These are phyloP conservation scores for Brachypteracias leptosomus DNA, from an alignment of 2,113 vertebrate genomes.

Conservation along the genomic window DNA sequence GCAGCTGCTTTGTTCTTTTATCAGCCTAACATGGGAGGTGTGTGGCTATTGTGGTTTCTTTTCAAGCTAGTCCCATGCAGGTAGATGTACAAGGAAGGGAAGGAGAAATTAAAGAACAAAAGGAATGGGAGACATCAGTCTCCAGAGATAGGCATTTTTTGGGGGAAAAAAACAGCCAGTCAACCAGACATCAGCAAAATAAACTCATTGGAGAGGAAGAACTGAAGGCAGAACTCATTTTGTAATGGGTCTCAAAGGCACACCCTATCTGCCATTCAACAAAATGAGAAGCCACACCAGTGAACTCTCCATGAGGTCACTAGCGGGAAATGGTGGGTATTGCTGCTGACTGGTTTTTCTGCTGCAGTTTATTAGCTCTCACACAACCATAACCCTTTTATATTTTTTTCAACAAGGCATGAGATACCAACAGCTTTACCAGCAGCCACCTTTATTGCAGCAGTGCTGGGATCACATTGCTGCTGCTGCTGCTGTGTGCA, in stretches of 20 bases:
- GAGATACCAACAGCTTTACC: background rate
- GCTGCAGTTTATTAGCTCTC: background rate
- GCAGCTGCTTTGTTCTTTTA: background rate
- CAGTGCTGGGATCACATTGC: background rate
- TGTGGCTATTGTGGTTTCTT: background rate
- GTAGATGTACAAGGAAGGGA: background rate
- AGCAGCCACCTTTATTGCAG: background rate
- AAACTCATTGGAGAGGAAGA: background rate
- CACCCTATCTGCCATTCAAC: background rate
- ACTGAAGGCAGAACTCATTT: background rate
- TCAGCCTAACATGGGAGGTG: background rate
- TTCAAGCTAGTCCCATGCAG: background rate
- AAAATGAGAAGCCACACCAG: background rate
- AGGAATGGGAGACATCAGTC: background rate
- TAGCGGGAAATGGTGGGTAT: background rate
- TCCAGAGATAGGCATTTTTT: background rate
- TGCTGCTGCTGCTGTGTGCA: background rate
- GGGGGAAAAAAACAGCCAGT: background rate
- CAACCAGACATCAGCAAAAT: background rate
- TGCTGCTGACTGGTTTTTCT: background rate
- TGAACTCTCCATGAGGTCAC: rapidly evolving
- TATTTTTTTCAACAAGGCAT: background rate
- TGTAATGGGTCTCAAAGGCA: background rate
- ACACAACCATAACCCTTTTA: background rate
- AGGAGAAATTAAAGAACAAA: background rate